Evolutionary conservation across 2,888 invertebrate species (phyloP), one percentile per base, ranked within the genome.

Genomic region (Archips xylosteana): DNA sequence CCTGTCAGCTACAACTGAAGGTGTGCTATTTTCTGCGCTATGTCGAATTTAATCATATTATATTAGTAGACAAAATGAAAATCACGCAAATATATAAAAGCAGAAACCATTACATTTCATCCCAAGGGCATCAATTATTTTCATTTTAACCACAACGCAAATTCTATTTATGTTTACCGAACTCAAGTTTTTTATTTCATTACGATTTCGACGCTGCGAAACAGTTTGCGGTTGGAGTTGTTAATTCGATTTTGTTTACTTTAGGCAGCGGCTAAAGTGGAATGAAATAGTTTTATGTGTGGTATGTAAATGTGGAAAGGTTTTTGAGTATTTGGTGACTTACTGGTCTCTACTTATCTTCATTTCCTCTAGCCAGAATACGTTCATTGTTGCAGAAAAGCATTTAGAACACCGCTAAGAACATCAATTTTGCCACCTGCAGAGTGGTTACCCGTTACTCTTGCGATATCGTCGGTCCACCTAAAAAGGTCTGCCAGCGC

Each of bases 101-200:
- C 39, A 1, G 6, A 39, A 6, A 39, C 39, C 39, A 39, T 5
- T 39, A 39, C 9, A n/a, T 61, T 61, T 9, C 12, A 57, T 57
- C 4, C 57, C 57, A 54, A 54, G 54, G 32, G 32, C 57, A 57
- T 57, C 32, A 57, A 32, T 57, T 32, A 32, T 57, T 57, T 32
- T 23, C 12, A 10, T 12, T 57, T 10, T 9, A 57, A 32, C 57
- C 57, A 12, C 32, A 32, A 12, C n/a, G 49, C 57, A 57, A 57
- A 57, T 32, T 57, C 57, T 57, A 57, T 57, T 57, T 57, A 5
- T 32, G 32, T 57, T 57, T 57, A 32, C 57, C 12, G 32, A 57
- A 23, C 57, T 32, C 57, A 57, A 57, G 57, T 57, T 57, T 57
- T 57, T 57, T 57, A 57, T 57, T 57, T 10, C 12, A 57, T 57